Evolutionary conservation across 2,888 invertebrate genomes (phyloP), one percentile per base, ranked within the genome.

Genomic region (Eutolmus rufibarbis): DNA sequence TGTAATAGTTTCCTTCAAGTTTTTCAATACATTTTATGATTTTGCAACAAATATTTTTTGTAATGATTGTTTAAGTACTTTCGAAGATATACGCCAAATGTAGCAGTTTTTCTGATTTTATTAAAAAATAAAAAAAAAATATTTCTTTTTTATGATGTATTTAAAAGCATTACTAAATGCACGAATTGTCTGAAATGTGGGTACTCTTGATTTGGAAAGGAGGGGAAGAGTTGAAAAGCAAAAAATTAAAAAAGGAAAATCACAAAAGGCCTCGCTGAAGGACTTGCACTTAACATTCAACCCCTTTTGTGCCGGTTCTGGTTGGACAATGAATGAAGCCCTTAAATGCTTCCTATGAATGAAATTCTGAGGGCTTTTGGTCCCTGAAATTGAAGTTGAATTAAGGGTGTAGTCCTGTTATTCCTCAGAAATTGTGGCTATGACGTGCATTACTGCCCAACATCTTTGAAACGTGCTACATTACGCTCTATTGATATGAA

Each of bases 271-370:
- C 84, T 81, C 74, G 51, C 28, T 88, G 88, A 87, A 87, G 86
- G 87, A 86, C 87, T 87, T 86, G 56, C 87, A 88, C 87, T 88
- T 88, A 87, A 87, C 88, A 86, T 87, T 86, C 87, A 88, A 88
- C 87, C 87, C 86, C 87, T 82, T 87, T 87, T 86, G 87, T 88
- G 77, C 86, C 86, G 66, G 57, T 86, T 86, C 31, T 87, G 14
- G 77, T 85, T 86, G 86, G 87, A 88, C 88, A 88, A 88, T 88
- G 84, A 86, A 87, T 56, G 87, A 88, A 88, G 88, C 86, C 82
- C 87, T 88, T 86, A 82, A 87, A 74, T 88, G 86, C 74, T 87
- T 87, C 86, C 87, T 86, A 40, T 86, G 88, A 86, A 87, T 88
- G 82, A 82, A 87, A 88, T 87, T 86, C 56, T 77, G 77, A 76